Evolutionary conservation across 1,140 invertebrate species (phyloP).

Genomic region (Rhynchophorus ferrugineus): DNA sequence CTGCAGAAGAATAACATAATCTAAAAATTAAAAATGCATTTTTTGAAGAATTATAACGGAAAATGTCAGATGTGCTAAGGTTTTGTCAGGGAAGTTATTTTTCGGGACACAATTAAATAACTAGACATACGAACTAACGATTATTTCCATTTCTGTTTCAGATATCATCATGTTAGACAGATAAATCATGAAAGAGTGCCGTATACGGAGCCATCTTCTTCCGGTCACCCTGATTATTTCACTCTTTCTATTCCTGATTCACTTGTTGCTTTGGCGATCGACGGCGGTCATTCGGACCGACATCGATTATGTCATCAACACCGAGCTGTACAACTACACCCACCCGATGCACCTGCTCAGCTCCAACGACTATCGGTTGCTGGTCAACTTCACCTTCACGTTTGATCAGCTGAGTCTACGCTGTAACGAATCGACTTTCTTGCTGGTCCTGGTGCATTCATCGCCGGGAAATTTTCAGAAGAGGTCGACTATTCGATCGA

Average conservation of each 20-base stretch:
- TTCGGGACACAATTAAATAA: too few relatives aligned
- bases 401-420: constrained; percentile 32
- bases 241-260: not conserved
- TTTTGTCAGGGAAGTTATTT: too few relatives aligned
- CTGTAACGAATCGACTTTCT: constrained; percentile 30
- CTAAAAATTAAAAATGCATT: too few relatives aligned
- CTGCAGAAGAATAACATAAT: too few relatives aligned
- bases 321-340: constrained; percentile 19
- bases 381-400: constrained; percentile 34
- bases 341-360: constrained; percentile 24
- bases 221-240: not conserved
- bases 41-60: too few relatives aligned
- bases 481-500: constrained; percentile 54
- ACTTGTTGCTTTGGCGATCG: not conserved
- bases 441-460: constrained; percentile 60
- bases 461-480: constrained; percentile 55
- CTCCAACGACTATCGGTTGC: constrained; percentile 30
- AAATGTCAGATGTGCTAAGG: too few relatives aligned
- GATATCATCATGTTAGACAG: too few relatives aligned
- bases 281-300: not conserved
- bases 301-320: constrained; percentile 1
- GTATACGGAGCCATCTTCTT: not conserved
- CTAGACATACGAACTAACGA: too few relatives aligned
- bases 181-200: not conserved
- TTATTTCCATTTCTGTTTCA: too few relatives aligned